These are phyloP conservation scores for Xiphophorus hellerii DNA, from an alignment of 2,113 vertebrate species.

Conservation along the genomic window DNA sequence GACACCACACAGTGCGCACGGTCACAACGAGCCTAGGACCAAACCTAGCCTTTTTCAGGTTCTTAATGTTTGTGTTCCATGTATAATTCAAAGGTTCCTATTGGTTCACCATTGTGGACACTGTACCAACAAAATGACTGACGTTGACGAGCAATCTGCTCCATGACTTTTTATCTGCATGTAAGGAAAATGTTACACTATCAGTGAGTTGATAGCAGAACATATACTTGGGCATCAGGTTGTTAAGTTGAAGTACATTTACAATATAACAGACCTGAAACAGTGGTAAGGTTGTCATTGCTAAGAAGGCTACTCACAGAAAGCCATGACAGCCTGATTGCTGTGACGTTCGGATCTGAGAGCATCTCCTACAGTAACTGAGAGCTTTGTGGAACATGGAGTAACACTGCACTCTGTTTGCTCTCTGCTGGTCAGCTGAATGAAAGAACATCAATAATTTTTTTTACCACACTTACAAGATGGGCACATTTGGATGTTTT, in stretches of 20 bases:
- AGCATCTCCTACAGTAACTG: background rate
- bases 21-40: background rate
- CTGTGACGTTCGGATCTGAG: background rate
- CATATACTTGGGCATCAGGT: background rate
- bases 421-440: background rate
- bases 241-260: background rate
- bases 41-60: background rate
- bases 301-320: background rate
- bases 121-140: background rate
- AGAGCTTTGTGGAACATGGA: background rate
- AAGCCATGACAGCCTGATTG: background rate
- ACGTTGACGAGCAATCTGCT: background rate
- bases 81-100: background rate
- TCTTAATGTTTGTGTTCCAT: background rate
- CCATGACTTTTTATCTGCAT: background rate
- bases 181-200: background rate
- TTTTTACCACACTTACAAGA: too few species aligned
- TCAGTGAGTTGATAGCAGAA: background rate
- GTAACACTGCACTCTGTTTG: background rate
- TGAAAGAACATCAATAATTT: too few species aligned
- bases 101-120: background rate
- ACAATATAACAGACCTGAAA: background rate
- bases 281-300: background rate
- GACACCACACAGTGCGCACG: background rate
- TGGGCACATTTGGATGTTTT: too few species aligned